Base-by-base conservation (phyloP, 2,888 invertebrate species). In the Thyatira batis region DNA sequence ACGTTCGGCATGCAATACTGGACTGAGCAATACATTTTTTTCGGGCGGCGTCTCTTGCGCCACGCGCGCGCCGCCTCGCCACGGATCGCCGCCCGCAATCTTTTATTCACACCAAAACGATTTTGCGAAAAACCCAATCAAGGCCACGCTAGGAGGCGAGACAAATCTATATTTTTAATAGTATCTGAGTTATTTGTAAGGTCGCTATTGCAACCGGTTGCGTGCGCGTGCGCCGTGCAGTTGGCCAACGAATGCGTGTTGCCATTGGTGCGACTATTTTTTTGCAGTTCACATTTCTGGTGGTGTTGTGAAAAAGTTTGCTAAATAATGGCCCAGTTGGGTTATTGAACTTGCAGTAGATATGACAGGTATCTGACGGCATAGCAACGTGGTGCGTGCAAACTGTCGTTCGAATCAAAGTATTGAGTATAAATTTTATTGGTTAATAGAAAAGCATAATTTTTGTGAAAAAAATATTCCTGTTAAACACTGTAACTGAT, bases 121-220 rank as follows among this genome's bases (percentile, higher is more conserved):
- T 86, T 86, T 81, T 39, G 39, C 39, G 85, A 86, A 85, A 87
- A 87, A 88, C 69, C 57, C 66, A 67, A 59, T 69, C 87, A 89
- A 89, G 90, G 90, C 80, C 84, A 65, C 70, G 76, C 69, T 76
- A 79, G 80, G 78, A 69, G 73, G 80, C 79, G 89, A 84, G 80
- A 86, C 90, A 84, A 90, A 90, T 90, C 83, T 83, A 81, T 80
- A 80, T 78, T 78, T 48, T 85, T 84, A 82, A 81, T 80, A 82
- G 76, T 70, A 66, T 77, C 70, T 27, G 10, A 67, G 67, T 72
- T 79, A 80, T 76, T 73, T 73, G 45, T 46, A 48, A 48, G 48
- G 27, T n/a, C 48, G 55, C 57, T 75, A 71, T 81, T 76, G 83
- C 84, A 78, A 76, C 56, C 57, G 57, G 53, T 86, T 85, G 86